Conservation (phyloP, 2,888 invertebrate genomes). For the Platycheirus rosarum region DNA sequence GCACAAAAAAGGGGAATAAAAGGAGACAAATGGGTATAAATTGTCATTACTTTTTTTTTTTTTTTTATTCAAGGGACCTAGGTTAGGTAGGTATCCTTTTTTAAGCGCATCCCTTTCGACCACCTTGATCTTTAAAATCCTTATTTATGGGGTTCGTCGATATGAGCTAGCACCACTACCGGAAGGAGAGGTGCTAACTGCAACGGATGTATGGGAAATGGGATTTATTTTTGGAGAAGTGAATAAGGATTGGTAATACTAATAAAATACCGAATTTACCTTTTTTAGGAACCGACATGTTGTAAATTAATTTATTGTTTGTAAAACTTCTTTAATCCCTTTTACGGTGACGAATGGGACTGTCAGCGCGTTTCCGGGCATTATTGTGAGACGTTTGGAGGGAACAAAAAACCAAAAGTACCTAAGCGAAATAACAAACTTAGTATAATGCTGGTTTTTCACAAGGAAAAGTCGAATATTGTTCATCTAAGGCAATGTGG, state of each 20-base stretch:
- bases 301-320: neutral
- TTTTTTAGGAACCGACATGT: neutral
- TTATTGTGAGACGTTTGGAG: too few species aligned
- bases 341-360: neutral
- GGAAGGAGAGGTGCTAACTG: constrained; percentile 49
- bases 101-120: constrained; percentile 30
- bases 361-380: neutral
- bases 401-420: too few species aligned
- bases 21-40: constrained; percentile 41
- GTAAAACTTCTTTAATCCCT: neutral
- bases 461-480: too few species aligned
- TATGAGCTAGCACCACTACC: constrained; percentile 20
- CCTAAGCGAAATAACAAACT: too few species aligned
- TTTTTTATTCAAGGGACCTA: constrained; percentile 4
- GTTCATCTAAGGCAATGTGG: too few species aligned
- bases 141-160: constrained; percentile 60
- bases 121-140: constrained; percentile 61
- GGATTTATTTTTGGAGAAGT: neutral
- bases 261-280: neutral
- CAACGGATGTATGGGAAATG: constrained; percentile 66
- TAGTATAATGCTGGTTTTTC: too few species aligned
- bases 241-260: neutral
- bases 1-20: constrained; percentile 25
- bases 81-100: constrained; percentile 10
- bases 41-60: constrained; percentile 35